A percentile compares a stretch with the other conserved stretches of the same genome.
Evolutionary conservation across 1,140 invertebrate species (phyloP).

Genomic region (Lethocerus indicus): DNA sequence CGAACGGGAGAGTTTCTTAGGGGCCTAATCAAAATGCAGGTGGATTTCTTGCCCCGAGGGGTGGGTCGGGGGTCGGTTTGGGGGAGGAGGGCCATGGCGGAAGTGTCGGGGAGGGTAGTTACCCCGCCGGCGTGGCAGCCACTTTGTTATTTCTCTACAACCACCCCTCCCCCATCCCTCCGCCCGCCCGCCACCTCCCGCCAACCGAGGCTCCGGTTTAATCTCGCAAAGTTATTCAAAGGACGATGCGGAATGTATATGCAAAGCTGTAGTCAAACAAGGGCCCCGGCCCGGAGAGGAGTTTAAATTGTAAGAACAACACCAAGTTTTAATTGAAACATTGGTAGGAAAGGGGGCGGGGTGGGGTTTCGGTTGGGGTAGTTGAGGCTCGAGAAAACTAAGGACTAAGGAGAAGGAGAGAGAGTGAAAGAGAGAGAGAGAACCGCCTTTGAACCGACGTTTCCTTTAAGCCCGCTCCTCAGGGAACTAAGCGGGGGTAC

Average conservation of each 20-base stretch:
- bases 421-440: too few species aligned
- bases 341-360: slow-evolving; percentile 3
- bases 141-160: slow-evolving; percentile 14
- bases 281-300: neutral
- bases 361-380: neutral
- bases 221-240: slow-evolving; percentile 16
- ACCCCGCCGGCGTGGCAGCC: neutral
- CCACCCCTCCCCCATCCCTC: neutral
- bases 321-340: slow-evolving; percentile 16
- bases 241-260: slow-evolving; percentile 11
- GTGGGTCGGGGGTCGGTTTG: neutral
- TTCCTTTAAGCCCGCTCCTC: too few species aligned
- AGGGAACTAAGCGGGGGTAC: too few species aligned
- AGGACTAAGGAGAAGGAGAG: too few species aligned
- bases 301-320: slow-evolving; percentile 16
- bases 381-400: too few species aligned
- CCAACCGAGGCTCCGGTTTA: slow-evolving; percentile 13
- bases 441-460: too few species aligned
- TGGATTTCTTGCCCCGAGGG: slow-evolving; percentile 12
- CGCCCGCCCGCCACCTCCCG: neutral
- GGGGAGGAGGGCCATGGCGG: slow-evolving; percentile 2
- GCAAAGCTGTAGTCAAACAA: slow-evolving; percentile 6
- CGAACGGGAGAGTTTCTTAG: slow-evolving; percentile 11
- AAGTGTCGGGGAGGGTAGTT: neutral
- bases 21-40: slow-evolving; percentile 16